Percentiles rank a stretch among this genome's conserved stretches.
phyloP scores from a whole-genome alignment of 2,113 vertebrate species.

The Limanda limanda region DNA sequence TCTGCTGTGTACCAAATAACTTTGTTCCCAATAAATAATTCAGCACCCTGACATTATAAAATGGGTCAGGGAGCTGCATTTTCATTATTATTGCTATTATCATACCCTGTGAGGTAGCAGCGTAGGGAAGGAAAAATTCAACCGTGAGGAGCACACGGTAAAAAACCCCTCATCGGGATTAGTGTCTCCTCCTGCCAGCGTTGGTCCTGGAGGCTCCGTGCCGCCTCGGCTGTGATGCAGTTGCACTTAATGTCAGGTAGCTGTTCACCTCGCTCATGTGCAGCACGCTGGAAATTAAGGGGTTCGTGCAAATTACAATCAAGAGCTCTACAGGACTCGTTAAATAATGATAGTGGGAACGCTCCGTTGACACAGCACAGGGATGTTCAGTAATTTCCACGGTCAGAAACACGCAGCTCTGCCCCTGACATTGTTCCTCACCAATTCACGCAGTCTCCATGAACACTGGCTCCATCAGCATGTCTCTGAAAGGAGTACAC shows the following conservation, averaged over 20 bases:
- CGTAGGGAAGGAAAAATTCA: constrained; percentile 53
- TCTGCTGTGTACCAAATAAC: constrained; percentile 83
- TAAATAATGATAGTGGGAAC: constrained; percentile 60
- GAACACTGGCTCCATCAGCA: constrained; percentile 72
- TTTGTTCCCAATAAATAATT: constrained; percentile 84
- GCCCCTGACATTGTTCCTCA: constrained; percentile 52
- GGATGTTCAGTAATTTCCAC: constrained; percentile 43
- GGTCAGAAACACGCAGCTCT: constrained; percentile 22
- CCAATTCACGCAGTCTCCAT: constrained; percentile 69
- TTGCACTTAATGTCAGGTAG: constrained; percentile 55
- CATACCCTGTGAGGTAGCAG: constrained; percentile 62
- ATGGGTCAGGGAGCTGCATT: constrained; percentile 78
- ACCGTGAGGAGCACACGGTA: constrained; percentile 24
- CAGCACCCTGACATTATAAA: constrained; percentile 78
- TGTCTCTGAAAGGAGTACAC: constrained; percentile 53
- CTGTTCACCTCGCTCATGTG: constrained; percentile 30
- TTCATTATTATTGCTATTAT: constrained; percentile 79
- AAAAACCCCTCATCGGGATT: constrained; percentile 45
- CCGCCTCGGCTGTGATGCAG: constrained; percentile 47
- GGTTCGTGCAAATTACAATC: constrained; percentile 43
- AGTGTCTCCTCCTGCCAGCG: constrained; percentile 46
- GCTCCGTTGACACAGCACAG: constrained; percentile 59
- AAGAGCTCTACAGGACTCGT: constrained; percentile 40
- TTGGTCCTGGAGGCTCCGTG: constrained; percentile 41
- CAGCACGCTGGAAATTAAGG: constrained; percentile 35